Base-by-base conservation (phyloP, 2,888 invertebrate genomes). In the Hypsopygia costalis region DNA sequence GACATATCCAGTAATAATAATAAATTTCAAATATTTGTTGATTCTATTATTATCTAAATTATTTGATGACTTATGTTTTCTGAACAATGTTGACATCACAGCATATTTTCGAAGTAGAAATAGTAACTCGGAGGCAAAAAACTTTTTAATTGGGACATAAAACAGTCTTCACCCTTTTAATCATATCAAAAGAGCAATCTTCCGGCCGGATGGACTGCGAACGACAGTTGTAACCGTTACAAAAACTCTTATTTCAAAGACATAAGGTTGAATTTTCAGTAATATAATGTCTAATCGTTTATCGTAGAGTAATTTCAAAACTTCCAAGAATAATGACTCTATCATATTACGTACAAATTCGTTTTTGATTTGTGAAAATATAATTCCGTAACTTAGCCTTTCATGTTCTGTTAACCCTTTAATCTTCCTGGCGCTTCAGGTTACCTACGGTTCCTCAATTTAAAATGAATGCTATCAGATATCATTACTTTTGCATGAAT, bases 131-230 rank as follows among this genome's bases (percentile, higher is more conserved):
- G 47, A 73, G 71, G 64, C 68, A 72, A 69, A 66, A 62, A 71
- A 81, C 79, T 69, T 77, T 70, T 75, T 85, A 86, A 88, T 87
- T 82, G 73, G 75, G 69, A 77, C 81, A 85, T 86, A 81, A 87
- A 87, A 75, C 78, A 80, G 77, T 87, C 86, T 67, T 78, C 87
- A 78, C 87, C 83, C 81, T 81, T 82, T 87, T 82, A 85, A 87
- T 87, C 85, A 87, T 87, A 83, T 81, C 85, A 76, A 86, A 85
- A 80, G 81, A 78, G 71, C 76, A 79, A 87, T 87, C 83, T 83
- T 87, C 85, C 87, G 86, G 74, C 74, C 79, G 82, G 80, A 76
- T 80, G 77, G 62, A 67, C 68, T 59, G 55, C 53, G 56, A 70
- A 64, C 64, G 65, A 65, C 67, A 68, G 55, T 62, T 67, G 45